phyloP scores from a whole-genome alignment of 2,888 invertebrate species.

The Leptinotarsa peninsularis region DNA sequence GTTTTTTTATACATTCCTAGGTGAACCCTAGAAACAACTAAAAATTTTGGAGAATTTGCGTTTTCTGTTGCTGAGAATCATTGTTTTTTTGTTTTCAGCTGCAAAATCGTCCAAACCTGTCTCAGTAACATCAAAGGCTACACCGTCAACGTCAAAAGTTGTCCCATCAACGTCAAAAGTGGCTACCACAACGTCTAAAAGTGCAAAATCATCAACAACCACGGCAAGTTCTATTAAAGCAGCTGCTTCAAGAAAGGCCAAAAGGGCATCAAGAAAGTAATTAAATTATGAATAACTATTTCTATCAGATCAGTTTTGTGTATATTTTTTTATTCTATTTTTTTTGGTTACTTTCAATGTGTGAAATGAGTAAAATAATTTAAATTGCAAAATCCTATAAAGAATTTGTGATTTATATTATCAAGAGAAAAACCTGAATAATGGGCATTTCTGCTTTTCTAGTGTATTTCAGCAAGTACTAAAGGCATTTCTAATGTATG shows the following conservation, averaged over 20 bases:
- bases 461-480: too few relatives aligned
- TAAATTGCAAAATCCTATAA: slow-evolving; percentile 44
- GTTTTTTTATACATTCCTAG: too few relatives aligned
- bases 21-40: too few relatives aligned
- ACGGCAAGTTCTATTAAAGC: slow-evolving; percentile 33
- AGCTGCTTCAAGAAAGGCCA: slow-evolving; percentile 42
- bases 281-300: slow-evolving; percentile 35
- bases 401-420: slow-evolving; percentile 44
- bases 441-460: slow-evolving; percentile 17
- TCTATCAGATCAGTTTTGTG: slow-evolving; percentile 47
- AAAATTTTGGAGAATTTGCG: too few relatives aligned
- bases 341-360: slow-evolving; percentile 36
- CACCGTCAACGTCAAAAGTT: neutral
- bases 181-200: slow-evolving; percentile 44
- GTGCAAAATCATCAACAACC: slow-evolving; percentile 33
- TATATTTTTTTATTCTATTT: slow-evolving; percentile 52
- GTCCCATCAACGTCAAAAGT: slow-evolving; percentile 36
- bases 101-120: slow-evolving; percentile 40
- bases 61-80: neutral
- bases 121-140: slow-evolving; percentile 26
- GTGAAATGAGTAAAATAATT: slow-evolving; percentile 39
- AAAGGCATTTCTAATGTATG: too few relatives aligned
- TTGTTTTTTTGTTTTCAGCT: slow-evolving; percentile 31
- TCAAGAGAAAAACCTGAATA: slow-evolving; percentile 27
- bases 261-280: slow-evolving; percentile 51